Evolutionary conservation across 2,888 invertebrate species (phyloP).

Genomic region (Ennomos quercinarius): DNA sequence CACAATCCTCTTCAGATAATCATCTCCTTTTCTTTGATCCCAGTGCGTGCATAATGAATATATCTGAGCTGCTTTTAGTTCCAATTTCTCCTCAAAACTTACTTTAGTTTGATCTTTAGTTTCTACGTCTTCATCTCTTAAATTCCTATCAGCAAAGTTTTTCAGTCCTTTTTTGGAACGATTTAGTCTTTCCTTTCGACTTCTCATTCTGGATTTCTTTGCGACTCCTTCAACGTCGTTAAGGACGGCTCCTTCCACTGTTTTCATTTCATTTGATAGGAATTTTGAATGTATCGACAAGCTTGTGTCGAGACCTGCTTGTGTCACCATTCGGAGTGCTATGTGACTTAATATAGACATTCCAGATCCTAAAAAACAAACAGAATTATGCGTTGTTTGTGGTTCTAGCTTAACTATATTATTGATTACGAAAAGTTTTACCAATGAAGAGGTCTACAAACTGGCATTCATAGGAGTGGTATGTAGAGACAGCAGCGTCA

Average conservation of each 20-base stretch:
- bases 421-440: conserved; percentile 42
- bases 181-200: conserved; percentile 72
- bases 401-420: not conserved
- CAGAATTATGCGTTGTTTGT: not conserved
- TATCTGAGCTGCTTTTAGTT: conserved; percentile 74
- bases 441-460: conserved; percentile 91
- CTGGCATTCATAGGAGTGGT: conserved; percentile 91
- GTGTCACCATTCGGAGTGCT: conserved; percentile 91
- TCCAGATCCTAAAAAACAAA: conserved; percentile 85
- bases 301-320: conserved; percentile 82
- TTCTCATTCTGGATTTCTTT: conserved; percentile 74
- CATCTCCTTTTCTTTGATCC: conserved; percentile 85
- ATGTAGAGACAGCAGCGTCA: conserved; percentile 86
- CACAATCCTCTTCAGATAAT: conserved; percentile 90
- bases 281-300: conserved; percentile 77
- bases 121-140: conserved; percentile 57
- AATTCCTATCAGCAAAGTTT: conserved; percentile 56
- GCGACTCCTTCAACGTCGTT: conserved; percentile 73
- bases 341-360: conserved; percentile 93
- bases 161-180: conserved; percentile 69
- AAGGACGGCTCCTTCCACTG: conserved; percentile 60
- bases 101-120: conserved; percentile 59
- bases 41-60: conserved; percentile 89
- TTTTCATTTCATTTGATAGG: conserved; percentile 61
- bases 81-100: conserved; percentile 66